Evolutionary conservation across 2,797 vertebrate species (phyloP), one percentile per base, ranked within the genome.

Genomic region (Furcifer pardalis): DNA sequence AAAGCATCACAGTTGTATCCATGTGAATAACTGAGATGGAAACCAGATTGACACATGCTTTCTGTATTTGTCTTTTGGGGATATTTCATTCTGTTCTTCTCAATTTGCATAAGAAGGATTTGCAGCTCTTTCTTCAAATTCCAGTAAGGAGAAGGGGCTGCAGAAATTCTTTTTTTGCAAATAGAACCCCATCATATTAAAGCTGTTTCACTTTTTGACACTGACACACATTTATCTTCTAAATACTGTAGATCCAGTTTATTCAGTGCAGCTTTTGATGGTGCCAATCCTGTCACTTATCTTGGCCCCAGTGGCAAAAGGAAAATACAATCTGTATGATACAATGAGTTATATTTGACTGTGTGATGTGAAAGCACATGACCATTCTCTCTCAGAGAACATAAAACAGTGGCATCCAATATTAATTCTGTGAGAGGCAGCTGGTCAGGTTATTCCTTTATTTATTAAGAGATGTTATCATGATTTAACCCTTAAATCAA

Each of bases 321-420:
- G 86, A 82, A 90, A 77, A 68, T 68, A 59, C 35, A 56, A 84
- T 4, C 9, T 79, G 46, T 65, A 46, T 75, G 85, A 30, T 66
- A 42, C 79, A 68, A 32, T 19, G 46, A 86, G 80, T 75, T 84
- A 37, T 80, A 85, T 77, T 69, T 79, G 46, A 1, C 56, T 52
- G 19, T 13, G 75, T 27, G 81, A 42, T 21, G 35, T 40, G 59
- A 86, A 81, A 90, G 59, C 52, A 42, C 32, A n/a, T 68, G 5
- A 85, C 82, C 23, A 32, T 35, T 84, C 65, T 60, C 52, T 46
- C 76, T 12, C 66, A 21, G 75, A 44, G 49, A 65, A 74, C 56
- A 35, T 40, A 83, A 72, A 52, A 73, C 1, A 21, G 77, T 62
- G 56, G 73, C 52, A 32, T 83, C 83, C 5, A 1, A 13, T 74